A percentile compares a stretch with the other conserved stretches of the same genome.
phyloP scores from a whole-genome alignment of 2,113 vertebrate genomes.

The Notarius quadriscutis region DNA sequence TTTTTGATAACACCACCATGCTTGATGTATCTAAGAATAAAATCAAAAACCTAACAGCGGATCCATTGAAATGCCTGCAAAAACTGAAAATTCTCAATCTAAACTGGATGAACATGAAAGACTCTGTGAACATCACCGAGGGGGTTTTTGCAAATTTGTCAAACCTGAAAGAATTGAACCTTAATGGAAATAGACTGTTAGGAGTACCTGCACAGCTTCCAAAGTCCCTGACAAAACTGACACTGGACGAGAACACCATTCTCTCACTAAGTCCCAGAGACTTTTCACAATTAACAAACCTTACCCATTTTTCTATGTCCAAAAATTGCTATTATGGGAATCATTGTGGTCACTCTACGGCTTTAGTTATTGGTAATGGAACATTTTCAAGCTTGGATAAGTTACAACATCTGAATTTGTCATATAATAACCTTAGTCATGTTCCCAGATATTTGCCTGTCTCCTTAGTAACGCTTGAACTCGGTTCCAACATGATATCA shows the following conservation, averaged over 20 bases:
- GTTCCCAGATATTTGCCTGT: constrained; percentile 60
- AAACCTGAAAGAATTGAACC: constrained; percentile 57
- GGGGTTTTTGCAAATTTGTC: constrained; percentile 65
- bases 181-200: constrained; percentile 53
- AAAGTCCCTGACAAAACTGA: constrained; percentile 44
- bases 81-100: constrained; percentile 69
- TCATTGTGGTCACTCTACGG: constrained; percentile 33
- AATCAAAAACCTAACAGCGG: constrained; percentile 61
- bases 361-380: constrained; percentile 17
- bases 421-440: constrained; percentile 64
- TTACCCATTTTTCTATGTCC: constrained; percentile 51
- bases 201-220: constrained; percentile 62
- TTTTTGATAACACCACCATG: constrained; percentile 64
- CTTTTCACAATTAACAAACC: constrained; percentile 52
- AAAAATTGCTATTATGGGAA: constrained; percentile 69
- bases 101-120: constrained; percentile 47
- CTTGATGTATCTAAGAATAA: constrained; percentile 71
- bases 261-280: constrained; percentile 37
- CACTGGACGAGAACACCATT: constrained; percentile 60
- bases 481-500: constrained; percentile 66
- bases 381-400: constrained; percentile 57
- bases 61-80: constrained; percentile 58
- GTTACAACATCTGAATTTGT: constrained; percentile 56
- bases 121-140: not conserved
- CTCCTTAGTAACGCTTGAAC: constrained; percentile 48